A percentile compares a stretch with the other conserved stretches of the same genome.
These are phyloP conservation scores for Pituophis catenifer DNA, from an alignment of 2,113 vertebrate species.

Conservation along the genomic window DNA sequence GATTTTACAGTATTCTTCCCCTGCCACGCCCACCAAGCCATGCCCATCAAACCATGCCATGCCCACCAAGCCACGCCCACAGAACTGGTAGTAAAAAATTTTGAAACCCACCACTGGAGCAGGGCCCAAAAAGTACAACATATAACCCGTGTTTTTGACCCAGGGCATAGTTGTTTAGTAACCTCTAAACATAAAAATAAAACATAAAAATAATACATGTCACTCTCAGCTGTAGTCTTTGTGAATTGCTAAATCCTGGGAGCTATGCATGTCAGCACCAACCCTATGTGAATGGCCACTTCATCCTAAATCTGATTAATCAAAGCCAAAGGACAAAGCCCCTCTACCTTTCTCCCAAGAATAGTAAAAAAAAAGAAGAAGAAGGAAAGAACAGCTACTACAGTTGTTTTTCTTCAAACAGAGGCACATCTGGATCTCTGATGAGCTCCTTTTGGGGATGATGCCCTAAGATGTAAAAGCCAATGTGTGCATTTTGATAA, in stretches of 20 bases:
- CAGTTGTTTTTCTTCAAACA: neutral
- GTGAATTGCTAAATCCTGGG: neutral
- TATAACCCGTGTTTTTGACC: neutral
- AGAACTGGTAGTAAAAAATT: no score
- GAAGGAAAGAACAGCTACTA: accelerated
- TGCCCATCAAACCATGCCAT: no score
- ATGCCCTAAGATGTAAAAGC: neutral
- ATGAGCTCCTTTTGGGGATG: neutral
- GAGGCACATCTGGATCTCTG: neutral
- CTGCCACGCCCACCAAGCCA: no score
- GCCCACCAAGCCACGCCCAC: no score
- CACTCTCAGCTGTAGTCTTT: slow-evolving; percentile 17
- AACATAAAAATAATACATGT: neutral
- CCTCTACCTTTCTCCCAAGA: neutral
- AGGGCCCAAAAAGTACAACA: neutral
- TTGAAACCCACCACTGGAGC: neutral
- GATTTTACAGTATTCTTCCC: no score
- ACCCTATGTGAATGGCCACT: neutral
- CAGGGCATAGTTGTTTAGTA: neutral
- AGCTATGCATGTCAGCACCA: slow-evolving; percentile 7
- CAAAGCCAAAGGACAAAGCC: neutral
- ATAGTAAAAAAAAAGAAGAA: neutral
- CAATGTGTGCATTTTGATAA: neutral
- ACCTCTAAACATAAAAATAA: neutral
- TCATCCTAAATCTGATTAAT: slow-evolving; percentile 10